Evolutionary conservation across 2,113 vertebrate genomes (phyloP), one percentile per base, ranked within the genome.

Genomic region (Callipepla squamata): DNA sequence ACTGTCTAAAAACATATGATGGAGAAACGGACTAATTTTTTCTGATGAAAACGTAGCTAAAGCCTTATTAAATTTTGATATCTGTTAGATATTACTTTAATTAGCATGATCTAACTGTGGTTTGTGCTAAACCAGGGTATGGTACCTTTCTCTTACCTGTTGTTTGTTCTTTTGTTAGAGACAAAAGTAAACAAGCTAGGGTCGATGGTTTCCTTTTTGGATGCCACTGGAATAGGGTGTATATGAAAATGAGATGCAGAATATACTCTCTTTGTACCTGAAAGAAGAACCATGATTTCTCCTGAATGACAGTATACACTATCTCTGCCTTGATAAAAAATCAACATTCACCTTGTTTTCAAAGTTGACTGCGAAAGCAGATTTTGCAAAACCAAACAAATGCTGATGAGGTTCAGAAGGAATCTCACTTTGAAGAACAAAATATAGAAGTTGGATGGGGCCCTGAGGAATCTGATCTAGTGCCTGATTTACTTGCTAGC

Each of bases 71-170:
- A 62, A 2, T 86, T 88, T 48, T 62, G 15, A 50, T 62, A 72
- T 50, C 20, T 44, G 19, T 34, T 72, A 38, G 4, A 6, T 36
- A 61, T 13, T 53, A 11, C 8, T 51, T 62, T 89, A 75, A 45
- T 55, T 58, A 69, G 26, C 1, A 0, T 68, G 25, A 12, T 79
- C 6, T 68, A 38, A 25, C 30, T 68, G 21, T 80, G 17, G 34
- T 45, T 68, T 68, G 6, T 0, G 0, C 34, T 65, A 65, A 81
- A 34, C 9, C 6, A 4, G 65, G 38, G 18, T 30, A 38, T 6
- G 0, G 0, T 82, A 9, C 50, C 47, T 80, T 70, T 74, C 6
- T 69, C 2, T 59, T 75, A 38, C 3, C 22, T 81, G 11, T 3
- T 45, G 4, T 42, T 81, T 57, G 5, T 16, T 75, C 20, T 70